A percentile compares a stretch with the other conserved stretches of the same genome.
phyloP scores from a whole-genome alignment of 1,140 invertebrate species.

The Cryptotermes secundus region DNA sequence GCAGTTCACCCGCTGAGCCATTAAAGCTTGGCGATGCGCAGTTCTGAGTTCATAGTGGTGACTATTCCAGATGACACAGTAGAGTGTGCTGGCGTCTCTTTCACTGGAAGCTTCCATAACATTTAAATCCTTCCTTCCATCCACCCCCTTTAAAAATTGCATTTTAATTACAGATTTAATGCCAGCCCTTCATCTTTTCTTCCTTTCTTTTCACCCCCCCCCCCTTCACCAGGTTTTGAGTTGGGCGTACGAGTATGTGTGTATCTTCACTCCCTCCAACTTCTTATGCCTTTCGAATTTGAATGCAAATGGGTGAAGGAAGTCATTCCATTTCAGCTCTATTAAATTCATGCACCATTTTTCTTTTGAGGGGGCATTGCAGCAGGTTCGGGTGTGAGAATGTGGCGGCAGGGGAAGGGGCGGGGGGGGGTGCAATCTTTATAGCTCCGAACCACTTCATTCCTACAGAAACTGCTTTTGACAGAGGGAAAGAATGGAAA shows the following conservation, averaged over 20 bases:
- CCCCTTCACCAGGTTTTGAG: not conserved
- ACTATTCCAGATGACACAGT: slow-evolving; percentile 33
- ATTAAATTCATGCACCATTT: slow-evolving; percentile 40
- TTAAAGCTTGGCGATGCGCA: too few relatives aligned
- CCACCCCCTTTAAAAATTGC: slow-evolving; percentile 33
- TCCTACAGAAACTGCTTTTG: slow-evolving; percentile 35
- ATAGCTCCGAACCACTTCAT: slow-evolving; percentile 35
- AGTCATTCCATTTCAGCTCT: slow-evolving; percentile 40
- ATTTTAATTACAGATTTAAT: slow-evolving; percentile 37
- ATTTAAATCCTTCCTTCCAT: slow-evolving; percentile 32
- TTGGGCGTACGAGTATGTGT: not conserved
- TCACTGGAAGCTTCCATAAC: slow-evolving; percentile 13
- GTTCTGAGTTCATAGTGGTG: not conserved
- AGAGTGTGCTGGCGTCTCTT: not conserved
- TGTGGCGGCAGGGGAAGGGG: not conserved
- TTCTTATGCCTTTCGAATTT: slow-evolving; percentile 35
- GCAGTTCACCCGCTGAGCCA: too few relatives aligned
- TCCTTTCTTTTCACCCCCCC: not conserved
- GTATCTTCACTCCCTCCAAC: not conserved
- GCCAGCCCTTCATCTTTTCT: slow-evolving; percentile 23
- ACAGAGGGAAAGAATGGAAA: slow-evolving; percentile 29
- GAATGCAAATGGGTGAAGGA: slow-evolving; percentile 39
- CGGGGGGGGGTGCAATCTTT: slow-evolving; percentile 30
- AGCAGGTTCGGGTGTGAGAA: not conserved
- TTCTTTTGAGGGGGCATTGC: slow-evolving; percentile 34